These are phyloP conservation scores for Argya squamiceps DNA, from an alignment of 2,797 vertebrate genomes.

Conservation along the genomic window DNA sequence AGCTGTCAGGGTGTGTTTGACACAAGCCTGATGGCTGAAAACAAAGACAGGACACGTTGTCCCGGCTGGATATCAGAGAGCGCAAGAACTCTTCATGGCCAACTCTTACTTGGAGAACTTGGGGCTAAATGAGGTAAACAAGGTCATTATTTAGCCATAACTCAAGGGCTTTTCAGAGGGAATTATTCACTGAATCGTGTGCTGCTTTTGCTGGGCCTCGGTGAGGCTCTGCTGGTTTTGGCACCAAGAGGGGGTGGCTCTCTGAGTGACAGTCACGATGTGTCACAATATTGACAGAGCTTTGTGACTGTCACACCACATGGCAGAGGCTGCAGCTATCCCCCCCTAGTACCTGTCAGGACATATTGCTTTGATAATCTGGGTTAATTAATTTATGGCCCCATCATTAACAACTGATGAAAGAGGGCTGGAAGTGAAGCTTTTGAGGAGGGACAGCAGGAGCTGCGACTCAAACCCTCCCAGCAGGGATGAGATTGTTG, in stretches of 20 bases:
- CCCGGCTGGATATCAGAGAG: conserved; percentile 41
- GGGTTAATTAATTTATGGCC: not conserved
- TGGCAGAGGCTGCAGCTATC: not conserved
- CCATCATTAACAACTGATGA: not conserved
- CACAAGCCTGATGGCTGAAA: conserved; percentile 67
- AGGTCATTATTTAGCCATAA: conserved; percentile 9
- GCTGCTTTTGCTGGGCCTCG: not conserved
- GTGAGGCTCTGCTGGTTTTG: not conserved
- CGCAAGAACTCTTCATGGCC: not conserved
- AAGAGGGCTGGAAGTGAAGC: not conserved
- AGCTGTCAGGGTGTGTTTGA: conserved; percentile 82
- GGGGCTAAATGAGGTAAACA: conserved; percentile 55
- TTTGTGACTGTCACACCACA: not conserved
- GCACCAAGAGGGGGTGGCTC: not conserved
- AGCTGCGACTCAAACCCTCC: not conserved
- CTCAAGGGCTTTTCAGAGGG: not conserved
- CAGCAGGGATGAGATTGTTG: not conserved
- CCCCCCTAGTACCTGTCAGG: not conserved
- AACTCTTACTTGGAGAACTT: conserved; percentile 19
- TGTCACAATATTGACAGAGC: not conserved
- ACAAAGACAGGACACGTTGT: conserved; percentile 62
- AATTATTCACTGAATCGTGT: not conserved
- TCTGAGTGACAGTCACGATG: not conserved
- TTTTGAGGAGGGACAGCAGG: not conserved
- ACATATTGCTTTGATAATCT: not conserved